These are phyloP conservation scores for Cryptus viduatorius DNA, from an alignment of 2,888 invertebrate species.

Conservation along the genomic window DNA sequence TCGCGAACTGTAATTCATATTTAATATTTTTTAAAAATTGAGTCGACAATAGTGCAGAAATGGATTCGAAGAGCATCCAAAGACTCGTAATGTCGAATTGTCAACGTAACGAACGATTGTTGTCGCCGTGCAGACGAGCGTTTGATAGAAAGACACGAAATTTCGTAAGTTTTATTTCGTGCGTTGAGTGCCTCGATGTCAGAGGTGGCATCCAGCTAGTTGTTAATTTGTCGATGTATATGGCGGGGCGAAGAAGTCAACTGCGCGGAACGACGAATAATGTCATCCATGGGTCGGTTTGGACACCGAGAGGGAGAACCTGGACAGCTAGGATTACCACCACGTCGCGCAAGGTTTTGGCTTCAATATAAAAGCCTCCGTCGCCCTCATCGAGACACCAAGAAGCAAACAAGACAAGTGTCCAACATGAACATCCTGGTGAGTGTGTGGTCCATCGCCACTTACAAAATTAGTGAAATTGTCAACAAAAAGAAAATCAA, in stretches of 20 bases:
- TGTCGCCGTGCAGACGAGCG: background rate
- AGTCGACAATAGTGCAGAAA: background rate
- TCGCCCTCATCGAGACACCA: conserved; percentile 51
- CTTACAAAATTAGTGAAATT: background rate
- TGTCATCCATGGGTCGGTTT: conserved; percentile 43
- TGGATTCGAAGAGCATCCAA: background rate
- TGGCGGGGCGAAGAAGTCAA: conserved; percentile 27
- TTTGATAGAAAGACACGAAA: conserved; percentile 18
- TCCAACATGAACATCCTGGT: conserved; percentile 64
- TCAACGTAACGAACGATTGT: background rate
- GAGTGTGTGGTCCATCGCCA: conserved; percentile 45
- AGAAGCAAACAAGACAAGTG: conserved; percentile 54
- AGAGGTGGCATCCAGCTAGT: conserved; percentile 17
- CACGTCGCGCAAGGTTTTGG: conserved; percentile 58
- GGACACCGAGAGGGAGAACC: conserved; percentile 63
- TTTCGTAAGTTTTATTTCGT: conserved; percentile 43
- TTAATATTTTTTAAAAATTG: background rate
- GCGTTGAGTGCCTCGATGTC: conserved; percentile 48
- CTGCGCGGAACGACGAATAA: conserved; percentile 26
- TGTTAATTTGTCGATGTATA: conserved; percentile 55
- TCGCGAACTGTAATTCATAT: background rate
- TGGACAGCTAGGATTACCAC: conserved; percentile 39
- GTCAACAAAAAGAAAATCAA: background rate
- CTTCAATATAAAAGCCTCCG: conserved; percentile 66
- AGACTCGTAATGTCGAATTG: background rate